Evolutionary conservation across 2,113 vertebrate species (phyloP), one percentile per base, ranked within the genome.

Genomic region (Larimichthys polyactis): DNA sequence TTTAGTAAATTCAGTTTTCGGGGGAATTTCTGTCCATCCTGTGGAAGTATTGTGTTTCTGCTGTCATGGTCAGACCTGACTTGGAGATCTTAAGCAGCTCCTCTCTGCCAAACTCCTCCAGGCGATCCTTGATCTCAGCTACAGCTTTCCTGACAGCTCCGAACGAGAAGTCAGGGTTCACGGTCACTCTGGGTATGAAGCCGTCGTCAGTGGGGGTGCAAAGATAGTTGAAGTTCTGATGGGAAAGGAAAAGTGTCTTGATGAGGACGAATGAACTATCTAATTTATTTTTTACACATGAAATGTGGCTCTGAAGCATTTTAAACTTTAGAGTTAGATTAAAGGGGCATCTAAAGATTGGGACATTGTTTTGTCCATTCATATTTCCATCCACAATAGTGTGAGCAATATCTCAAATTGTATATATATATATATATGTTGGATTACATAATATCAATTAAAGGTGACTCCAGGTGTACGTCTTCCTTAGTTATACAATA

Each of bases 141-240:
- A 96, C 95, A 0, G 95, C 95, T 90, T 95, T 96, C 85, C 95
- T 94, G 69, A 94, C 95, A 0, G 93, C 71, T 0, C 85, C 92
- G 44, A 96, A 96, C 46, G 95, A 96, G 78, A 96, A 96, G 87
- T 96, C 95, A 0, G 95, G 95, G 82, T 96, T 96, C 5, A 96
- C 82, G 0, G 92, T 91, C 70, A 96, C 95, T 80, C 79, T 91
- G 27, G 95, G 95, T 63, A 96, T 93, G 87, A 94, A 93, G 82
- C 95, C 93, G 3, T 96, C 95, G 15, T 96, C 95, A 0, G 95
- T 95, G 49, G 95, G 95, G 55, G 95, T 95, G 87, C 95, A 96
- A 24, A 96, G 94, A 91, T 96, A 96, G 88, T 96, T 94, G 84
- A 96, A 96, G 86, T 96, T 96, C 95, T 96, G 85, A 54, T 40